Evolutionary conservation across 2,888 invertebrate genomes (phyloP), one percentile per base, ranked within the genome.

Genomic region (Pammene aurita): DNA sequence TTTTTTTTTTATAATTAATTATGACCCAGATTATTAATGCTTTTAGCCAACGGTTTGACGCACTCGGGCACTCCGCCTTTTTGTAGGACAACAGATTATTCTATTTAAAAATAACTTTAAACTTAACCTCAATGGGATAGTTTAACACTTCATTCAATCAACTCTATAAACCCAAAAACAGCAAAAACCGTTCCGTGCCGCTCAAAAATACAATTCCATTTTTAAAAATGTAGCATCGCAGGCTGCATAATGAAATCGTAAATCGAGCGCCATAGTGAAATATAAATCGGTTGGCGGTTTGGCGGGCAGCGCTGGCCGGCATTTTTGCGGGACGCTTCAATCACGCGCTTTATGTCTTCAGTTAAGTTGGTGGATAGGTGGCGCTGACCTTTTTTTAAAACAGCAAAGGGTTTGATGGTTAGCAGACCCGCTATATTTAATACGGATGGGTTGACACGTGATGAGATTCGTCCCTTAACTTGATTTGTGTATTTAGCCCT

Each of bases 271-370:
- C 82, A 81, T 84, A 84, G 82, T 84, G 85, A 85, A 83, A 85
- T 84, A 87, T 87, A 88, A 88, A 88, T 87, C 80, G 83, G 80
- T 76, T 71, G 79, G 87, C 80, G 89, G 88, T 88, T 88, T 88
- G 89, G 89, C 88, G 82, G 78, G 80, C 81, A 80, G 77, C 77
- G 84, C 83, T 84, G 87, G 88, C 86, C 83, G 83, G 83, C 84
- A 87, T 87, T 88, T 88, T 88, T 88, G 89, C 80, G 86, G 87
- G 80, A 73, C 80, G 78, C 86, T 85, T 88, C 88, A 88, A 88
- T 89, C 88, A 87, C 81, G 73, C 76, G 78, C 81, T 84, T 82
- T 84, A 81, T 78, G 68, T 64, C 68, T 68, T 64, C 68, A 68
- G 58, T 66, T 57, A 48, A 50, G 56, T 52, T 34, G 10, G 16